Base-by-base conservation (phyloP, 2,888 invertebrate genomes). In the Brachyptera risi region DNA sequence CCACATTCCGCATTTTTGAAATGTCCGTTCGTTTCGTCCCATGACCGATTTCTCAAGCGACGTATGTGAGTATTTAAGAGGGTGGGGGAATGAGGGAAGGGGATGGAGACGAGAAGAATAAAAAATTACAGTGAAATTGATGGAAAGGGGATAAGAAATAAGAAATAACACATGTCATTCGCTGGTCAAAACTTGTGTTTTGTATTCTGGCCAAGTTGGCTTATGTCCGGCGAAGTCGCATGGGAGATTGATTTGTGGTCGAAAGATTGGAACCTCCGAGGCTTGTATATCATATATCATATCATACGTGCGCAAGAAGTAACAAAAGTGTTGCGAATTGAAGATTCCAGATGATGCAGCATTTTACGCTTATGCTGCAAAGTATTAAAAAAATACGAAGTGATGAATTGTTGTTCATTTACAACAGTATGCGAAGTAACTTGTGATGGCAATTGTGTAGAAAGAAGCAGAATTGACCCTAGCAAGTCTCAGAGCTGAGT, bases 81-180 rank as follows among this genome's bases (percentile, higher is more conserved):
- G 49, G 58, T 13, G 21, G 58, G 49, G n/a, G n/a, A n/a, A n/a
- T n/a, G n/a, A 37, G 21, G 21, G 35, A 23, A 7, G 58, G 49
- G 37, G 19, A 15, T n/a, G 31, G 49, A 44, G 58, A 62, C 63
- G 67, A 66, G 68, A 68, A 69, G 67, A 67, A 68, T 67, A 71
- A 71, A 71, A 71, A 71, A 71, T 71, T 71, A 71, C 71, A 71
- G 71, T 68, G 66, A 65, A 69, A 68, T 70, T 70, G 70, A 71
- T 64, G 67, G 68, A 69, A 70, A 49, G 24, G n/a, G 49, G 31
- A 40, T 24, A 47, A 58, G 42, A 31, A 38, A 56, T 19, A 24
- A 50, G 59, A 59, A 59, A 62, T 62, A 62, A 62, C 62, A 54
- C 59, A 62, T 54, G 62, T 62, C 61, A 51, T 51, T 58, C 31